A percentile compares a stretch with the other conserved stretches of the same genome.
Conservation (phyloP, 35 echinoderm and acorn worm species). For the Apostichopus californicus region DNA sequence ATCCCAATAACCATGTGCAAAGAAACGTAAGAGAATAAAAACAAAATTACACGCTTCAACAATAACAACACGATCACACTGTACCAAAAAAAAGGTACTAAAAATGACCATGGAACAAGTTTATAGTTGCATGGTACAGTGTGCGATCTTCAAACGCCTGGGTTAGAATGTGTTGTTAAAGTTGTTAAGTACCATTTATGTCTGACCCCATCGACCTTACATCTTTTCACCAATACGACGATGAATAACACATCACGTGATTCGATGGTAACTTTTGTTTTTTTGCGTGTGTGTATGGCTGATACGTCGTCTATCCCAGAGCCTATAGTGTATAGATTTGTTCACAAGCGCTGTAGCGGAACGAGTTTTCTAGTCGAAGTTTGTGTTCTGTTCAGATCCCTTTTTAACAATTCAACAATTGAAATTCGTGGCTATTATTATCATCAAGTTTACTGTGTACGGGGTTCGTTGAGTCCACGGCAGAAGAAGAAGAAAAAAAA, state of each 20-base stretch:
- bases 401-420: neutral
- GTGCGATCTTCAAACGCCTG: constrained; percentile 51
- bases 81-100: neutral
- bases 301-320: neutral
- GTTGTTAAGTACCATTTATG: constrained; percentile 61
- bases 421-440: neutral
- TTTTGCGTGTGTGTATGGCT: neutral
- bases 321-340: neutral
- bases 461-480: neutral
- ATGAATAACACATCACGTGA: constrained; percentile 50
- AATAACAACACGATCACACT: no score
- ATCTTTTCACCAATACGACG: constrained; percentile 54
- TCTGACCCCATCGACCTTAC: constrained; percentile 42
- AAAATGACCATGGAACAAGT: constrained; percentile 29
- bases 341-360: constrained; percentile 48
- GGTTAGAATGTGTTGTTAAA: constrained; percentile 60
- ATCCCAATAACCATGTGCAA: neutral
- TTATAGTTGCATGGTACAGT: constrained; percentile 34
- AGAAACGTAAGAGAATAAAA: neutral
- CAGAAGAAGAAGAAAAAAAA: neutral
- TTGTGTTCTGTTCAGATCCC: neutral
- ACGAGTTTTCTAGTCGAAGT: constrained; percentile 1
- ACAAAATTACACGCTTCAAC: neutral
- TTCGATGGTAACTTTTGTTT: neutral
- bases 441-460: neutral